Evolutionary conservation across 2,113 vertebrate genomes (phyloP).

Genomic region (Rhea americana): DNA sequence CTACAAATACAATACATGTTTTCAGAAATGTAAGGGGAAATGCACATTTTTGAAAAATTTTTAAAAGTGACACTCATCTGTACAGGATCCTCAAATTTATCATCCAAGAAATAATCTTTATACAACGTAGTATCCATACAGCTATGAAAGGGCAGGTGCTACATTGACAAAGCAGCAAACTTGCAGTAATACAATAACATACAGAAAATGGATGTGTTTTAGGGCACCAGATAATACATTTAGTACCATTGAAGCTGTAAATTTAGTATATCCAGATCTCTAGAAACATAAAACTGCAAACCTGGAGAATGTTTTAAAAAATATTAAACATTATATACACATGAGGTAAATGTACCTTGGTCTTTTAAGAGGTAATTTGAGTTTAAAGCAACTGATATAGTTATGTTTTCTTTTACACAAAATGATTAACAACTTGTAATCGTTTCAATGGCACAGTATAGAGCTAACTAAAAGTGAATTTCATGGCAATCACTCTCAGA

Average conservation of each 20-base stretch:
- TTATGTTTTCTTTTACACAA: slow-evolving; percentile 66
- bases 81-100: slow-evolving; percentile 69
- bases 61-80: slow-evolving; percentile 65
- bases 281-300: slow-evolving; percentile 74
- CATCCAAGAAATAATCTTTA: slow-evolving; percentile 62
- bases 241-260: slow-evolving; percentile 73
- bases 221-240: slow-evolving; percentile 71
- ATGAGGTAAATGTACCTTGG: slow-evolving; percentile 87
- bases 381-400: slow-evolving; percentile 79
- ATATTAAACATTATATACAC: slow-evolving; percentile 80
- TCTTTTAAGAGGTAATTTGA: slow-evolving; percentile 83
- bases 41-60: slow-evolving; percentile 59
- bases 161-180: slow-evolving; percentile 69
- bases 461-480: slow-evolving; percentile 68
- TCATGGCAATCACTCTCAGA: slow-evolving; percentile 64
- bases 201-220: slow-evolving; percentile 68
- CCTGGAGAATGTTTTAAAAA: slow-evolving; percentile 75
- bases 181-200: slow-evolving; percentile 71
- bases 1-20: slow-evolving; percentile 80
- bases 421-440: slow-evolving; percentile 60
- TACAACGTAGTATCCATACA: slow-evolving; percentile 73
- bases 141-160: slow-evolving; percentile 66
- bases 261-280: slow-evolving; percentile 70
- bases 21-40: slow-evolving; percentile 70
- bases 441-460: slow-evolving; percentile 68